A percentile compares a stretch with the other conserved stretches of the same genome.
Evolutionary conservation across 2,113 vertebrate species (phyloP).

Genomic region (Salminus brasiliensis): DNA sequence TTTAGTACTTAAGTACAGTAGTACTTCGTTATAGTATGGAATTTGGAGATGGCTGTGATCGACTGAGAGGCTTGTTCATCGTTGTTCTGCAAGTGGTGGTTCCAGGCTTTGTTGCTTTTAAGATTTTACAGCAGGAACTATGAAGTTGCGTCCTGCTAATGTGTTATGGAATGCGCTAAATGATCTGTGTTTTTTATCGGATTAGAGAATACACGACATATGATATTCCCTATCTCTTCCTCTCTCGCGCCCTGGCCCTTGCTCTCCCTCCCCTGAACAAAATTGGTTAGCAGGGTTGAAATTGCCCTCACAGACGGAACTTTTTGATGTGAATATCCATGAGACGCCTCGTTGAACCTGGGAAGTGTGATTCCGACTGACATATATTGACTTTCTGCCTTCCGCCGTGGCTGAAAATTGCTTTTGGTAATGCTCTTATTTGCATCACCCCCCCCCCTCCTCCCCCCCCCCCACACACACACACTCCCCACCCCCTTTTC

Average conservation of each 20-base stretch:
- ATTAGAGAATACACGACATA: too few species aligned
- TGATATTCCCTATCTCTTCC: background rate
- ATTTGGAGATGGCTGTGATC: too few species aligned
- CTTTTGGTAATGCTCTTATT: slow-evolving; percentile 35
- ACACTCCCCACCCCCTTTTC: too few species aligned
- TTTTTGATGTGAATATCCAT: slow-evolving; percentile 1
- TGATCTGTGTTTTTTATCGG: too few species aligned
- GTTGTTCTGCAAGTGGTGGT: too few species aligned
- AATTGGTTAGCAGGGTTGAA: background rate
- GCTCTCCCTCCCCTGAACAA: background rate
- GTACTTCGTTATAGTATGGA: too few species aligned
- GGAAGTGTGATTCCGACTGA: slow-evolving; percentile 8
- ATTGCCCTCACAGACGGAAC: background rate
- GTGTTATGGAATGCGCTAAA: too few species aligned
- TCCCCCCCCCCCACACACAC: background rate
- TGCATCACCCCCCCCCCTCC: background rate
- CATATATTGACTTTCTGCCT: slow-evolving; percentile 1
- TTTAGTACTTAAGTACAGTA: too few species aligned
- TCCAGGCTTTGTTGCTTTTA: too few species aligned
- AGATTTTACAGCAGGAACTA: too few species aligned
- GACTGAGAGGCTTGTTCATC: too few species aligned
- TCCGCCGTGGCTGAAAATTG: slow-evolving; percentile 14
- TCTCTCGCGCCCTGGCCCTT: background rate
- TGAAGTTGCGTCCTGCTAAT: too few species aligned
- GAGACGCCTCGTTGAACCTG: background rate